A percentile compares a stretch with the other conserved stretches of the same genome.
Conservation (phyloP, 37 sponge, comb jelly and placozoan genomes). For the Spongia lamella region DNA sequence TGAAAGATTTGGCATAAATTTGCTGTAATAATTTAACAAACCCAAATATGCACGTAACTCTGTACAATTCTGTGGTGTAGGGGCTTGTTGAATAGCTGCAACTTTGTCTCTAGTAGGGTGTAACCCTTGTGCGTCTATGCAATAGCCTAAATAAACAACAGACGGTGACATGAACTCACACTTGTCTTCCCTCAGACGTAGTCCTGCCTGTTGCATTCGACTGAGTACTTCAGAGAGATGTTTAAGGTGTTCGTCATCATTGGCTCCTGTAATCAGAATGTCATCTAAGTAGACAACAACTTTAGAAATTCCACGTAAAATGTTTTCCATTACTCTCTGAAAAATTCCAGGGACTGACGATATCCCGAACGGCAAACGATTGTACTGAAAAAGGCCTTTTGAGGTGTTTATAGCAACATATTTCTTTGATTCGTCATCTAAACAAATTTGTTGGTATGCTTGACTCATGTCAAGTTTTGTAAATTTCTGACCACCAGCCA, state of each 20-base stretch:
- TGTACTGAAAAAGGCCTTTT: slow-evolving; percentile 27
- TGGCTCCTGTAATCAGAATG: slow-evolving; percentile 24
- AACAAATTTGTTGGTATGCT: slow-evolving; percentile 20
- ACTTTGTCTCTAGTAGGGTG: slow-evolving; percentile 25
- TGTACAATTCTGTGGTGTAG: not conserved
- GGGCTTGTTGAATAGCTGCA: slow-evolving; percentile 1
- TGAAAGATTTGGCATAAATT: slow-evolving; percentile 7
- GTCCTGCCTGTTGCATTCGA: not conserved
- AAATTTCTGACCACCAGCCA: slow-evolving; percentile 16
- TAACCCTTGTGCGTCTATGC: slow-evolving; percentile 11
- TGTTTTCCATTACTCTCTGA: slow-evolving; percentile 27
- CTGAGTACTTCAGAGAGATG: slow-evolving; percentile 9
- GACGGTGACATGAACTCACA: slow-evolving; percentile 20
- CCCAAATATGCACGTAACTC: not conserved
- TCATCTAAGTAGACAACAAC: slow-evolving; percentile 40
- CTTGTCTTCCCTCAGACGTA: not conserved
- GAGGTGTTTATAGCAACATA: slow-evolving; percentile 29
- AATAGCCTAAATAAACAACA: slow-evolving; percentile 24
- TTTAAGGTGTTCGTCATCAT: slow-evolving; percentile 4
- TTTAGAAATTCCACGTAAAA: slow-evolving; percentile 32
- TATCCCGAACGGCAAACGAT: slow-evolving; percentile 22
- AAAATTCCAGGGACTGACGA: slow-evolving; percentile 35
- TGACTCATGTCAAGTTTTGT: slow-evolving; percentile 38
- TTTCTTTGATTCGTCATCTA: slow-evolving; percentile 20
- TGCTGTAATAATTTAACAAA: not conserved